Base-by-base conservation (phyloP, 2,888 invertebrate species). In the Gymnocheta viridis region DNA sequence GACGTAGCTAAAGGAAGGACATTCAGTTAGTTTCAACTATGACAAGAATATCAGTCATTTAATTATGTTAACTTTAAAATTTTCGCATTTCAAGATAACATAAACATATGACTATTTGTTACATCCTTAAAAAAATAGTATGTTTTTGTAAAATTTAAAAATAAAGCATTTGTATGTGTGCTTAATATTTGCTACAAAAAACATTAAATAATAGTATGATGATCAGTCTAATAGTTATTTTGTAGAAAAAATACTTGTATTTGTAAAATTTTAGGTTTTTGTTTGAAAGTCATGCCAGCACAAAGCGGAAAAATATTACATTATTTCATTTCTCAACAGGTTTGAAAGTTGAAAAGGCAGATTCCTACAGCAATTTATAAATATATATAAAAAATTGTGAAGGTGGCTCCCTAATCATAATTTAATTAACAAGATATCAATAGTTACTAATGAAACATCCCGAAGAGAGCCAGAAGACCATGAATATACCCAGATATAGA, bases 181-280 rank as follows among this genome's bases (percentile, higher is more conserved):
- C 41, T 41, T 44, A 62, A 64, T 60, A 58, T 24, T 66, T 66
- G 76, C 80, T 77, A 72, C 29, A 44, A 51, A 72, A 60, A 81
- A 84, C 60, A 58, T 64, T 70, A 78, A 70, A 85, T 73, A 80
- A 77, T 69, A 73, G 49, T 35, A 76, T 38, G 32, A 54, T 82
- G 66, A 80, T 84, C 84, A 84, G 84, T 84, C 84, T 84, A 81
- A 81, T 84, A 67, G 77, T 83, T 80, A 41, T 79, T 80, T 72
- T 67, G 10, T 44, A 66, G 44, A 82, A 56, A 56, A 80, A 78
- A 81, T 84, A 81, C 84, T 81, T 81, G 69, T 49, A 77, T 69
- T 80, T 81, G 66, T 80, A 83, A 83, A 67, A 67, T 51, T 70
- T 64, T 72, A 41, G 49, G 7, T 69, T 60, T 47, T 2, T 49